Conservation (phyloP, 2,113 vertebrate genomes). For the Ageneiosus marmoratus region DNA sequence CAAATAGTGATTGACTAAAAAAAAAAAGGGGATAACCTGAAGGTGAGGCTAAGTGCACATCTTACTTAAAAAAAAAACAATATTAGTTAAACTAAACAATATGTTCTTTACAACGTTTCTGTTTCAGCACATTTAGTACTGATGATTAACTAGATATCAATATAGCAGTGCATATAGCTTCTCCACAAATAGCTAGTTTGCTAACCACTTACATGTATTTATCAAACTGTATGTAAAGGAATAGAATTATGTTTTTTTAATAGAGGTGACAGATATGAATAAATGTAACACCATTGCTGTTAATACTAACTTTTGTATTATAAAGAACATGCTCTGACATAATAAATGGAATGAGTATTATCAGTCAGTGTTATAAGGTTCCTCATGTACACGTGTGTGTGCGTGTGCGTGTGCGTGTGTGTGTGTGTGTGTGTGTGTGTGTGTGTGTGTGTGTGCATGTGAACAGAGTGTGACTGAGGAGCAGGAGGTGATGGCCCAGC, state of each 20-base stretch:
- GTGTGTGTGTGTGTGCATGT: constrained; percentile 1
- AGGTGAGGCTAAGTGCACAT: constrained; percentile 70
- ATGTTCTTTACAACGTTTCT: not conserved
- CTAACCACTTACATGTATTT: not conserved
- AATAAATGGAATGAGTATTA: not conserved
- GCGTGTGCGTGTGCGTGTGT: too few relatives aligned
- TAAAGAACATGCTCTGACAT: not conserved
- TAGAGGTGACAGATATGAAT: not conserved
- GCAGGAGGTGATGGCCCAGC: constrained; percentile 70
- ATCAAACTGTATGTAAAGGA: not conserved
- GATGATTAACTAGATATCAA: not conserved
- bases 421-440: not conserved
- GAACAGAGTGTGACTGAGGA: constrained; percentile 71
- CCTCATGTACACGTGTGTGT: not conserved
- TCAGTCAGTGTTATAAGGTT: not conserved
- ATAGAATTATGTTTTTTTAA: not conserved
- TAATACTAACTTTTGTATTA: not conserved
- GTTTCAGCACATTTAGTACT: not conserved
- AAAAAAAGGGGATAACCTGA: constrained; percentile 66
- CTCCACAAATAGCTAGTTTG: not conserved
- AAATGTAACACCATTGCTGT: not conserved
- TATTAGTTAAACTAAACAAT: not conserved
- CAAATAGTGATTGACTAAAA: constrained; percentile 84
- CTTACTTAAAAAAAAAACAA: too few relatives aligned
- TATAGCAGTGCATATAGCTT: not conserved